phyloP scores from a whole-genome alignment of 1,140 invertebrate species.

The Mamestra configurata region DNA sequence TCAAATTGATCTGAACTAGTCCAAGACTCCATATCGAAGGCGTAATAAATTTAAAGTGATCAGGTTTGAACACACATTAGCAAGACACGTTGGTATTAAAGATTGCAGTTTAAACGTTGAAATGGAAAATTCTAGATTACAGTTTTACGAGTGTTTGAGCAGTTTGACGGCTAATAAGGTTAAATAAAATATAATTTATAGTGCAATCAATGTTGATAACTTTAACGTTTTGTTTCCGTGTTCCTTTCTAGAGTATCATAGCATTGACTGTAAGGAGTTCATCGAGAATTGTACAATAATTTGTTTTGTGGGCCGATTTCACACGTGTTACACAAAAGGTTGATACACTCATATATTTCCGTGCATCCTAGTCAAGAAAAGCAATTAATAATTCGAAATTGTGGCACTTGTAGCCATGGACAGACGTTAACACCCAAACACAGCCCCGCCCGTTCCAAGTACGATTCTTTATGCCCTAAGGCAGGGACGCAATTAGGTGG shows the following conservation, averaged over 20 bases:
- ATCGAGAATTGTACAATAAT: no score
- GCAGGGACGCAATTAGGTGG: constrained; percentile 22
- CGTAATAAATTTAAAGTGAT: constrained; percentile 19
- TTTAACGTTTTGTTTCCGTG: no score
- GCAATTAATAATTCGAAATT: constrained; percentile 31
- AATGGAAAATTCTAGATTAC: background rate
- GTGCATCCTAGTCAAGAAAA: background rate
- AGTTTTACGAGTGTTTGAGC: background rate
- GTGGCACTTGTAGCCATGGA: constrained; percentile 8
- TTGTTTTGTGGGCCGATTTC: background rate
- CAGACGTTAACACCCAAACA: constrained; percentile 38
- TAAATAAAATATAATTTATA: no score
- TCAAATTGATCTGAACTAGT: background rate
- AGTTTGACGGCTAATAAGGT: background rate
- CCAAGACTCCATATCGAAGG: background rate
- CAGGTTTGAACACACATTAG: background rate
- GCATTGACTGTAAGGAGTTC: no score
- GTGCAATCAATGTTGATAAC: no score
- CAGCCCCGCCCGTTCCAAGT: constrained; percentile 30
- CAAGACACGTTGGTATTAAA: background rate
- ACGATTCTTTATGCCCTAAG: constrained; percentile 22
- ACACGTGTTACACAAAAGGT: background rate
- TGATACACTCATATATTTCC: constrained; percentile 1
- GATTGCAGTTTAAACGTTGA: background rate
- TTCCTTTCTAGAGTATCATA: no score